A percentile compares a stretch with the other conserved stretches of the same genome.
These are phyloP conservation scores for Sebastes nivosus DNA, from an alignment of 2,797 vertebrate species.

Conservation along the genomic window DNA sequence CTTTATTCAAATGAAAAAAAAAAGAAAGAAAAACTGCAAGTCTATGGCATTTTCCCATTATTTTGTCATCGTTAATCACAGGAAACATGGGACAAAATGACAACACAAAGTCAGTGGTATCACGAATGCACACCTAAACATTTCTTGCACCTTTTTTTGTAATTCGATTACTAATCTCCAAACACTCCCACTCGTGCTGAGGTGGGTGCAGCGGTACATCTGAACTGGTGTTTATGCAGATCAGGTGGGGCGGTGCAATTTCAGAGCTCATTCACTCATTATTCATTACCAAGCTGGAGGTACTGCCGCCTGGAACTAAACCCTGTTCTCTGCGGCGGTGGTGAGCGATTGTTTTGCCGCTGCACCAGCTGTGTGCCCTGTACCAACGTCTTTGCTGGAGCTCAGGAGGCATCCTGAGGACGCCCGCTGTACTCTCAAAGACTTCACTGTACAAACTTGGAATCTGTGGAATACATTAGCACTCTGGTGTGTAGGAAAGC, in stretches of 20 bases:
- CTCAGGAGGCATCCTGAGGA: conserved; percentile 11
- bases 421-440: background rate
- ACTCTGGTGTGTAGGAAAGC: background rate
- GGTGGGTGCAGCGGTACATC: background rate
- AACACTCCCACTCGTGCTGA: background rate
- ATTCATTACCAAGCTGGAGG: conserved; percentile 18
- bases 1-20: too few relatives aligned
- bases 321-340: background rate
- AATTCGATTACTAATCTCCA: background rate
- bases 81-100: background rate
- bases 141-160: background rate
- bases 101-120: background rate
- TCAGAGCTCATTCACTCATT: conserved; percentile 29
- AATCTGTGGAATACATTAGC: background rate
- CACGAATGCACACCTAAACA: background rate
- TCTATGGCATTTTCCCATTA: background rate
- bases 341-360: conserved; percentile 15
- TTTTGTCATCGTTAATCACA: background rate
- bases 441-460: background rate
- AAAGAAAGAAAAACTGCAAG: background rate
- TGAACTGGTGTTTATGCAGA: conserved; percentile 6
- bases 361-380: conserved; percentile 19
- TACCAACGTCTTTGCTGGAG: background rate
- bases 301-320: conserved; percentile 12
- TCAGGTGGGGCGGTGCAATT: conserved; percentile 13